Base-by-base conservation (phyloP, 2,888 invertebrate species). In the Orthosia gracilis region DNA sequence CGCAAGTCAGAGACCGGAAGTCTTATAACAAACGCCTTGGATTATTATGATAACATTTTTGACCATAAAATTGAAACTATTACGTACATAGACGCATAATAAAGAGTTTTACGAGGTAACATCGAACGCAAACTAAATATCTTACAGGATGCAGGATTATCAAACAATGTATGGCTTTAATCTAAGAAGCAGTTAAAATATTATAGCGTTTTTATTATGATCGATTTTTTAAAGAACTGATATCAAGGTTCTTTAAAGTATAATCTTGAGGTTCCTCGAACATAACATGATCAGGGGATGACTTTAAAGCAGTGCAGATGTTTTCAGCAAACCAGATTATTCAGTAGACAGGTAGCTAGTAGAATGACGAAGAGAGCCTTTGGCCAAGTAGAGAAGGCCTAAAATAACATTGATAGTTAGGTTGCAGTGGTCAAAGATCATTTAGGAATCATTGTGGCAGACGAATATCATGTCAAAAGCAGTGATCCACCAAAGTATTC, bases 51-150 rank as follows among this genome's bases (percentile, higher is more conserved):
- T 92, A 94, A 92, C 91, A 90, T 89, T 92, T 93, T 91, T 92
- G 89, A 88, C 91, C 92, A 93, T 94, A 95, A 95, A 94, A 94
- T 92, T 90, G 89, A 88, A 86, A 81, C 83, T 83, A 93, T 91
- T 90, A 89, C 88, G 91, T 90, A 91, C 90, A 92, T 94, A 95
- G 73, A 93, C 93, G 82, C 92, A 94, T 95, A 95, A 95, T 95
- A 95, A 95, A 95, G 91, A 91, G 81, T 94, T 95, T 95, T 95
- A 96, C 89, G 95, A 92, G 91, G 92, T 92, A 89, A 90, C 93
- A 95, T 95, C 94, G 96, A 95, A 94, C 91, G 87, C 82, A 89
- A 90, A 90, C 79, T 85, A 92, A 93, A 91, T 92, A 91, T 89
- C 82, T 85, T 85, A 91, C 94, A 94, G 94, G 94, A 93, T 94